These are phyloP conservation scores for Micromys minutus DNA, from an alignment of 2,113 vertebrate species.

Conservation along the genomic window DNA sequence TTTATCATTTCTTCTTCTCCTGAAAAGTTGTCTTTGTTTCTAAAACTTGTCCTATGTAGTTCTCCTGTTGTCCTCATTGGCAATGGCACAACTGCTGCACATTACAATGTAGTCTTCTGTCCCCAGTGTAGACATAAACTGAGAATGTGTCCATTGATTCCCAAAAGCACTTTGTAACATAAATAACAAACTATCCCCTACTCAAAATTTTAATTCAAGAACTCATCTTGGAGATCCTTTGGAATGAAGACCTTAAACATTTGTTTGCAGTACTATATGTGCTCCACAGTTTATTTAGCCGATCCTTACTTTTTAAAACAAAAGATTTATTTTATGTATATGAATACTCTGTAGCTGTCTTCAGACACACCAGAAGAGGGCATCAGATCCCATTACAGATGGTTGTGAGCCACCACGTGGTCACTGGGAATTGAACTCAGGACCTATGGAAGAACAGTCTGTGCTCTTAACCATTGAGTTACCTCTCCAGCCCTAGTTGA, in stretches of 20 bases:
- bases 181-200: not conserved
- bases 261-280: not conserved
- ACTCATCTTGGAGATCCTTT: constrained; percentile 3
- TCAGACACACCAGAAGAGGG: too few relatives aligned
- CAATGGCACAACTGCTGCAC: not conserved
- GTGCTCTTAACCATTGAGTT: too few relatives aligned
- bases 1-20: not conserved
- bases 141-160: not conserved
- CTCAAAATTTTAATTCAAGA: not conserved
- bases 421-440: too few relatives aligned
- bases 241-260: not conserved
- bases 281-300: constrained; percentile 26
- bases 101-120: not conserved
- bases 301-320: not conserved
- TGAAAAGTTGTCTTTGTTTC: not conserved
- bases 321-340: too few relatives aligned
- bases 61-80: not conserved
- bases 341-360: too few relatives aligned
- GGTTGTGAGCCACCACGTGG: too few relatives aligned
- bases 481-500: not conserved
- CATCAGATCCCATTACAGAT: too few relatives aligned
- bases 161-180: not conserved
- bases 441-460: too few relatives aligned
- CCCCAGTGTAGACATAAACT: not conserved
- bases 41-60: not conserved